These are phyloP conservation scores for Acrocephalus scirpaceus DNA, from an alignment of 2,797 vertebrate species.

Conservation along the genomic window DNA sequence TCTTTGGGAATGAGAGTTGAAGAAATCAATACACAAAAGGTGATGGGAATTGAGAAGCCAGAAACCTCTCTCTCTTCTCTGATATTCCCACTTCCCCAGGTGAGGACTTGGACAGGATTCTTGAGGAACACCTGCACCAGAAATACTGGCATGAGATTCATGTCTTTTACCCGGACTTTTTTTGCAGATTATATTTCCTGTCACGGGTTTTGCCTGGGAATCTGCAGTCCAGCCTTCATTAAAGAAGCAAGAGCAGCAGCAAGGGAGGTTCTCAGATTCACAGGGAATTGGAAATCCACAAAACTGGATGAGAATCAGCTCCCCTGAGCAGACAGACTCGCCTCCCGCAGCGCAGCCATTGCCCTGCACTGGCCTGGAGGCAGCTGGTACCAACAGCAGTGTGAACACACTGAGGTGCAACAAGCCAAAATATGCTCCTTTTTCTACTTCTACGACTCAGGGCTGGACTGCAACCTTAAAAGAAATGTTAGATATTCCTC, in stretches of 20 bases:
- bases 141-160: accelerated
- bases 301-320: background rate
- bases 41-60: background rate
- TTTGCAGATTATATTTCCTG: background rate
- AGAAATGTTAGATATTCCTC: background rate
- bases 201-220: background rate
- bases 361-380: accelerated
- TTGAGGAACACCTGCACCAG: background rate
- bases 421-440: background rate
- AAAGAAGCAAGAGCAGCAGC: background rate
- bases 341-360: accelerated
- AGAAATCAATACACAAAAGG: background rate
- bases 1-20: background rate
- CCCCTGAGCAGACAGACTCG: background rate
- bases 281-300: accelerated
- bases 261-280: background rate
- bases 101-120: background rate
- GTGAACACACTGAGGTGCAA: accelerated
- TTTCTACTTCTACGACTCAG: background rate
- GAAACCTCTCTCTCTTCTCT: background rate
- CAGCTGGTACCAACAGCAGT: background rate
- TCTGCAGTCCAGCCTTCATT: background rate
- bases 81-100: background rate
- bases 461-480: background rate
- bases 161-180: background rate